Percentiles rank a stretch among this genome's conserved stretches.
Conservation (phyloP, 2,797 vertebrate species). For the Gephyroberyx darwinii region DNA sequence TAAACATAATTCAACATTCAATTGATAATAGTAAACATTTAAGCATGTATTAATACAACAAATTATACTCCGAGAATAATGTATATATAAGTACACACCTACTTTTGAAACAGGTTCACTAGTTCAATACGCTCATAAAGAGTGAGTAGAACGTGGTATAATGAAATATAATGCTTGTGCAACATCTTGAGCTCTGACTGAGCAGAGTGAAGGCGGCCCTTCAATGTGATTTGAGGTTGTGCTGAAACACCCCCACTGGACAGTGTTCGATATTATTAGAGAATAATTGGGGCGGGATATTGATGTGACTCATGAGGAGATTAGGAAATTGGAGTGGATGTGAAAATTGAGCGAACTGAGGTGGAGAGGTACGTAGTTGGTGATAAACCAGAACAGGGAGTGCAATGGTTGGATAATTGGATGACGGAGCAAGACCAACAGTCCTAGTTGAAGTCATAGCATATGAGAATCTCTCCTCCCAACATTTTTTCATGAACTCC, state of each 20-base stretch:
- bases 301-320: conserved; percentile 26
- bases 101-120: too few relatives aligned
- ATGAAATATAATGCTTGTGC: too few relatives aligned
- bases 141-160: not conserved
- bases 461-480: conserved; percentile 43
- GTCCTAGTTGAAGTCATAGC: conserved; percentile 34
- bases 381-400: not conserved
- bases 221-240: not conserved
- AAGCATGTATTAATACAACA: too few relatives aligned
- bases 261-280: conserved; percentile 21
- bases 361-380: not conserved
- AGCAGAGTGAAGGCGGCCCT: not conserved
- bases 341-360: conserved; percentile 10
- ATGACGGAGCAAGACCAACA: conserved; percentile 23
- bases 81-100: too few relatives aligned
- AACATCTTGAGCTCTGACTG: not conserved
- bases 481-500: conserved; percentile 24
- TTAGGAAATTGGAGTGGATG: conserved; percentile 13
- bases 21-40: too few relatives aligned
- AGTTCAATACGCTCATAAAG: not conserved
- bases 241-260: conserved; percentile 1
- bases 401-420: not conserved
- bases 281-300: conserved; percentile 27
- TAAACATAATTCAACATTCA: too few relatives aligned
- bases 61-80: too few relatives aligned